Evolutionary conservation across 2,797 vertebrate genomes (phyloP), one percentile per base, ranked within the genome.

Genomic region (Hephaestus fuliginosus): DNA sequence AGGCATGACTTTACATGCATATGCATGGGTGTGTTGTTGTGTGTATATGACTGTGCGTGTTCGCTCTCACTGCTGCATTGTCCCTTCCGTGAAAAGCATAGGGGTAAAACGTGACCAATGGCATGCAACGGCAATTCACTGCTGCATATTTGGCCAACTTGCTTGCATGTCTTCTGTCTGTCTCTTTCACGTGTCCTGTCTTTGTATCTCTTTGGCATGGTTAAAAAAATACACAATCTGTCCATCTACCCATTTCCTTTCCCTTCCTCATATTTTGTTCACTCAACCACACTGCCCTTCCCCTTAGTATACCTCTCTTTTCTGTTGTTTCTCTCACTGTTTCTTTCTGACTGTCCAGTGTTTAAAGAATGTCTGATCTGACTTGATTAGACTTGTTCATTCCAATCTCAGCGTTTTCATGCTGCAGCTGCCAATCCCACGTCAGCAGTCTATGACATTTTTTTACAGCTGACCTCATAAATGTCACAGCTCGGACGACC

Each of bases 51-150:
- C 44, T 74, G n/a, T 41, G 64, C 17, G 8, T 22, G 77, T 67
- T 57, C 77, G 66, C 65, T 70, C 55, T 39, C 36, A 49, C 81
- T 85, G 83, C 88, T 89, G 86, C 89, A 85, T 84, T 20, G 22
- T 70, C 46, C 48, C 69, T 72, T 87, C 46, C 68, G 64, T 62
- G 22, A 70, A 80, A 70, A 71, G 65, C 66, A 63, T 57, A 15
- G 33, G 67, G 46, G 15, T 66, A 75, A 73, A 77, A 72, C 57
- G 77, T 72, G 52, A 84, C 66, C 36, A 84, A 86, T 63, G 78
- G 85, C 73, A 58, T 41, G 79, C 67, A 77, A 74, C 39, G 56
- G 64, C 44, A 80, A 43, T 53, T 80, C 51, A 52, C 52, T 81
- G 74, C 81, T 78, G 76, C 80, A 81, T 84, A 57, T 69, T 33